These are phyloP conservation scores for Enteromius unitaeniatus DNA, from an alignment of 2,797 vertebrate species.

Conservation along the genomic window DNA sequence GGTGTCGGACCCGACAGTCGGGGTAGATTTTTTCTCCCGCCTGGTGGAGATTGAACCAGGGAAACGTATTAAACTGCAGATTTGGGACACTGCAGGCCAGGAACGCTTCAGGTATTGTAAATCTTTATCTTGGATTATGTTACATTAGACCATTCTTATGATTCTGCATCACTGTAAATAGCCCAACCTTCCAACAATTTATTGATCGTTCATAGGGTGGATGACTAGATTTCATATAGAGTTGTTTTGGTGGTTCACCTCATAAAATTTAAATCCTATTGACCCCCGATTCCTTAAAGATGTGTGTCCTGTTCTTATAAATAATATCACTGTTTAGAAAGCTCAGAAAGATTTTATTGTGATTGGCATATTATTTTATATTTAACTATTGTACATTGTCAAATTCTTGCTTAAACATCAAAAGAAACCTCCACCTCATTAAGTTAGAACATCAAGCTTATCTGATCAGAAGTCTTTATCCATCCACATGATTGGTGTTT, in stretches of 20 bases:
- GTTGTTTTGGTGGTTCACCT: constrained; percentile 4
- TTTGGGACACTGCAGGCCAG: constrained; percentile 92
- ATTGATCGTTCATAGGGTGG: neutral
- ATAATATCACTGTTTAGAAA: neutral
- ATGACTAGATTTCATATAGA: neutral
- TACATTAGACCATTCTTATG: neutral
- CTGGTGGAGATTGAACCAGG: constrained; percentile 95
- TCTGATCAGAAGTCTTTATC: constrained; percentile 60
- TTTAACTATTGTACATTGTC: neutral
- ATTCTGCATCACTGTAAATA: constrained; percentile 17
- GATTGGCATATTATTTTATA: neutral
- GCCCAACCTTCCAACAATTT: neutral
- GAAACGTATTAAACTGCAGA: constrained; percentile 94
- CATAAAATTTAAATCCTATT: neutral
- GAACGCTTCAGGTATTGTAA: constrained; percentile 87
- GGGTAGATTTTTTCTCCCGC: constrained; percentile 96
- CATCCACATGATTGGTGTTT: constrained; percentile 59
- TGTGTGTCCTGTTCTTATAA: neutral
- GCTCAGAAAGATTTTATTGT: neutral
- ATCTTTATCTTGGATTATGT: constrained; percentile 4
- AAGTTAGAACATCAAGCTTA: constrained; percentile 15
- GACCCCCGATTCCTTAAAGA: neutral
- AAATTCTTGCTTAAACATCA: neutral
- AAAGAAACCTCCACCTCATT: neutral
- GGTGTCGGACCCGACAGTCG: constrained; percentile 94